Base-by-base conservation (phyloP, 37 sponge, comb jelly and placozoan species). In the Axinella damicornis region DNA sequence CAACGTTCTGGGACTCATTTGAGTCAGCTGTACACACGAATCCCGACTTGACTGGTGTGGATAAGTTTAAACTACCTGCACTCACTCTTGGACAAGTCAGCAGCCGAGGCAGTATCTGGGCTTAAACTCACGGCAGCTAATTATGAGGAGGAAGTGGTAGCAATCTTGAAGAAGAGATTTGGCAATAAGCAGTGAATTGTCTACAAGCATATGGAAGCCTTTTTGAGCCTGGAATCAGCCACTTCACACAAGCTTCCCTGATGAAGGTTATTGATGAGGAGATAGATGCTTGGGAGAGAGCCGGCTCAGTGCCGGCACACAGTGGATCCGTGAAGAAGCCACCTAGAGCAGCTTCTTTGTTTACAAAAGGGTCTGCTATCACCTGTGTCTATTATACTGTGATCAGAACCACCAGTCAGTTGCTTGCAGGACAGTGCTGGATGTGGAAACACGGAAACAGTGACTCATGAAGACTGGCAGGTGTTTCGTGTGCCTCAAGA, bases 1-100 rank as follows among this genome's bases (percentile, higher is more conserved):
- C 57, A 18, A 56, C 57, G 18, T 75, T 75, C 57, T 75, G 59
- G 76, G 60, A 75, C 76, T 21, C 60, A n/a, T 75, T 57, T 34
- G 56, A 54, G 34, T 57, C 76, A 53, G 30, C 76, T 25, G 57
- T 75, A 28, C 76, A 75, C 60, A 75, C 25, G 35, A 75, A 75
- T 35, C 58, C 76, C 22, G 58, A 75, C 58, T 12, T 75, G 30
- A 53, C 76, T 55, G 76, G 31, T 31, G 54, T 75, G 31, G 59
- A 75, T 57, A 57, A 57, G 25, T 75, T 75, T 75, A 75, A n/a
- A 54, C 33, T 75, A 75, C 57, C 21, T 57, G 57, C 58, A 75
- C 34, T 75, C 58, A 56, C 36, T 54, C 27, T 38, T 71, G 12
- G 20, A 56, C 15, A 56, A 18, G 57, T 15, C 57, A 56, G 57